Evolutionary conservation across 2,888 invertebrate species (phyloP), one percentile per base, ranked within the genome.

Genomic region (Agrochola macilenta): DNA sequence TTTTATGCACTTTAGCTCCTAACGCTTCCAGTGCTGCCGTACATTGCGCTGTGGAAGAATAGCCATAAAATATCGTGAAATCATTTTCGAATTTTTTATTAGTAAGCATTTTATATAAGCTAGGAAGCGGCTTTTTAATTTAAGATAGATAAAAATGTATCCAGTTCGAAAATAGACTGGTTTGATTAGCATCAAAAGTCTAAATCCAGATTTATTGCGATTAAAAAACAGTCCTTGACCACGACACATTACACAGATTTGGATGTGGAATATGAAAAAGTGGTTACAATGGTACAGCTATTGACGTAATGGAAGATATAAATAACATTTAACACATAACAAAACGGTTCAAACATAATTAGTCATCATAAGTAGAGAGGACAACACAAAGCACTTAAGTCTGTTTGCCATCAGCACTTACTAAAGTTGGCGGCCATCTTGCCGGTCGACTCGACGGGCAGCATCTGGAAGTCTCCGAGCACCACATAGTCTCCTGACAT

Each of bases 371-470:
- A n/a, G 57, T 57, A 5, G n/a, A 57, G 5, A 57, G 57, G n/a
- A 5, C 12, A 57, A 12, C 11, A 57, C 5, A 57, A 54, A 54
- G 2, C 20, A 52, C 9, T 39, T 39, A 39, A 7, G 39, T 39
- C 35, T 35, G 35, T 35, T 35, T 35, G 35, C 35, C 5, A 54
- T 12, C 57, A n/a, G 57, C 12, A 94, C 97, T 96, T 93, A 97
- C 97, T 95, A 76, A 97, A 97, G 80, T 97, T 97, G 69, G 97
- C 97, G 0, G 94, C 93, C 83, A 97, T 93, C 78, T 96, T 97
- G 9, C 97, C 97, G 0, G 96, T 97, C 5, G 97, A 97, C 81
- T 97, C 95, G 0, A 97, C 95, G 1, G 97, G 97, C 9, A 97
- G 89, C 93, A 97, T 96, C 85, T 97, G 97, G 79, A 97, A 96